phyloP scores from a whole-genome alignment of 2,113 vertebrate species.

The Pollimyrus isidori region DNA sequence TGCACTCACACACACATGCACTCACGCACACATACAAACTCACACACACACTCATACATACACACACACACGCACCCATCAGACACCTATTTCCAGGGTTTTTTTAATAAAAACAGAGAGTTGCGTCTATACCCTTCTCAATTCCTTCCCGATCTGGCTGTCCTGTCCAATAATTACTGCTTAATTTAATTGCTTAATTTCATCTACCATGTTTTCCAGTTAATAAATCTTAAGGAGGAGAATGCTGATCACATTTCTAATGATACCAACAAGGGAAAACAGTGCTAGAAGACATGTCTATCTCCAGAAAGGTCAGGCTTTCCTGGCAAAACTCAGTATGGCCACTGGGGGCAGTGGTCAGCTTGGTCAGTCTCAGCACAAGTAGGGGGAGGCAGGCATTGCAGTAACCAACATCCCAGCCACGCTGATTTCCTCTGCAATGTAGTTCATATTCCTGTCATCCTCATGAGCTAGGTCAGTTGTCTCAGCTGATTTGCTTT shows the following conservation, averaged over 20 bases:
- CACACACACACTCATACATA: fast-evolving
- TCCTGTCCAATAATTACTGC: background rate
- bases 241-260: background rate
- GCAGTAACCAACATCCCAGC: background rate
- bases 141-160: background rate
- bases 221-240: background rate
- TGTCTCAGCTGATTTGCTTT: background rate
- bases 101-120: background rate
- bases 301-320: background rate
- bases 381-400: background rate
- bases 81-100: no score
- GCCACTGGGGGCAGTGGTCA: background rate
- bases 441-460: background rate
- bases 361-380: background rate
- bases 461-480: background rate
- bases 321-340: background rate
- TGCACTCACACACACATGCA: no score
- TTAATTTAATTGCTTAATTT: background rate
- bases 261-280: background rate
- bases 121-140: background rate
- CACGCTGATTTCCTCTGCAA: background rate
- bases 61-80: background rate
- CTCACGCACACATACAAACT: no score
- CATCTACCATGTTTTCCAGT: background rate
- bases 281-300: background rate